Evolutionary conservation across 2,888 invertebrate genomes (phyloP), one percentile per base, ranked within the genome.

Genomic region (Willowsia nigromaculata): DNA sequence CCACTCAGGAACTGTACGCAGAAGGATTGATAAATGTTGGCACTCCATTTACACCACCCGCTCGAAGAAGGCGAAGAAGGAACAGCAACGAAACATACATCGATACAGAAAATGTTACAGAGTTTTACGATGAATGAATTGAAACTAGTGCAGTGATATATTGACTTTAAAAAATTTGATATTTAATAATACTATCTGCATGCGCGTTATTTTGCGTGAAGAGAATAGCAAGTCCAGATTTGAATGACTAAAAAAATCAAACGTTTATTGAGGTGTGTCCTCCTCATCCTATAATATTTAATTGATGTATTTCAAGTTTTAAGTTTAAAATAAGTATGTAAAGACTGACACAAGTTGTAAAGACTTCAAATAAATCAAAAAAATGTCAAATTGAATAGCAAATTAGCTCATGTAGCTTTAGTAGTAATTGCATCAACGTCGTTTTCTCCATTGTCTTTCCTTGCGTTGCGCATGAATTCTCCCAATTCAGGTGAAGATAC

Each of bases 401-500:
- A 50, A 47, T n/a, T n/a, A 13, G 53, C 22, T 25, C 13, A 25
- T 25, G 13, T 5, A n/a, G 37, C 74, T 78, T 88, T 88, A 0
- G 82, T 83, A 27, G 88, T 82, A 37, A 88, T 88, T 4, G 88
- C 88, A 9, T 88, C 88, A 0, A 88, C 15, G 40, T 88, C 88
- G 11, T 25, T 50, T n/a, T 88, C 88, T 33, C 76, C 88, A 33
- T 56, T 74, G 22, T 85, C 88, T 25, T 85, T 88, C 40, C 71
- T 65, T 3, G 86, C 68, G 9, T 82, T n/a, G 1, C 89, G 87
- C 33, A 89, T 86, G 1, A 90, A 59, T 40, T 90, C 90, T 27
- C 88, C 86, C 3, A 88, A 68, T 15, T 91, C 91, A 0, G 90
- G 59, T 2, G 89, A 88, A n/a, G 91, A 91, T 25, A 91, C 85